phyloP scores from a whole-genome alignment of 1,140 invertebrate species.

The Drosophila pandora region DNA sequence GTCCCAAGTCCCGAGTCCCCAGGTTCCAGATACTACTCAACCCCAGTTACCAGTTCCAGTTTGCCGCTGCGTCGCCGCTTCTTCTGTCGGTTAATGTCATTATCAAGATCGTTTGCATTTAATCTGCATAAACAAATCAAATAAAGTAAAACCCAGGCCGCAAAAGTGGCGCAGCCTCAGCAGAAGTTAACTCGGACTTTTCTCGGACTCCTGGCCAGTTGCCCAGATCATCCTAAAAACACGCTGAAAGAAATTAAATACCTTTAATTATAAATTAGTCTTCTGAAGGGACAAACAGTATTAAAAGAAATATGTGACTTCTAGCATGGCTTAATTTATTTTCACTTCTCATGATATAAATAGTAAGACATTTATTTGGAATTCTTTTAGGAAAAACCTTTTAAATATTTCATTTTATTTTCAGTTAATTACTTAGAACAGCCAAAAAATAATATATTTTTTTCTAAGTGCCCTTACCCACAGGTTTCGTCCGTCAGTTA shows the following conservation, averaged over 20 bases:
- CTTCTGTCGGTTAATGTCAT: slow-evolving; percentile 83
- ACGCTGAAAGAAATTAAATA: slow-evolving; percentile 3
- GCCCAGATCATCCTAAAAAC: slow-evolving; percentile 3
- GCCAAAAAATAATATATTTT: not conserved
- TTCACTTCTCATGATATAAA: too few relatives aligned
- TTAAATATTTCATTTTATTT: not conserved
- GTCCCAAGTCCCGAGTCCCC: slow-evolving; percentile 6
- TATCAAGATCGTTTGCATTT: slow-evolving; percentile 83
- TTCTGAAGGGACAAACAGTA: not conserved
- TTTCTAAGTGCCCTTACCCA: slow-evolving; percentile 18
- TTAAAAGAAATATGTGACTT: too few relatives aligned
- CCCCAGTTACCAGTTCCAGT: slow-evolving; percentile 35
- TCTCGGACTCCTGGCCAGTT: slow-evolving; percentile 35
- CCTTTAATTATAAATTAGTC: not conserved
- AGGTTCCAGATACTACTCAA: slow-evolving; percentile 10
- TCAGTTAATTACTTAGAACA: not conserved
- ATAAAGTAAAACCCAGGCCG: slow-evolving; percentile 71
- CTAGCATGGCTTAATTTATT: too few relatives aligned
- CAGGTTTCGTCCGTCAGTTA: slow-evolving; percentile 52
- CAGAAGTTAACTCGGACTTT: slow-evolving; percentile 35
- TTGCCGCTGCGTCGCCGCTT: slow-evolving; percentile 43
- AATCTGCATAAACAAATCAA: slow-evolving; percentile 83
- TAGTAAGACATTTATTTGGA: too few relatives aligned
- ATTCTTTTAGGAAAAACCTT: not conserved
- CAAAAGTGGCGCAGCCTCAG: slow-evolving; percentile 72